These are phyloP conservation scores for Oncorhynchus kisutch DNA, from an alignment of 2,113 vertebrate genomes.

Conservation along the genomic window DNA sequence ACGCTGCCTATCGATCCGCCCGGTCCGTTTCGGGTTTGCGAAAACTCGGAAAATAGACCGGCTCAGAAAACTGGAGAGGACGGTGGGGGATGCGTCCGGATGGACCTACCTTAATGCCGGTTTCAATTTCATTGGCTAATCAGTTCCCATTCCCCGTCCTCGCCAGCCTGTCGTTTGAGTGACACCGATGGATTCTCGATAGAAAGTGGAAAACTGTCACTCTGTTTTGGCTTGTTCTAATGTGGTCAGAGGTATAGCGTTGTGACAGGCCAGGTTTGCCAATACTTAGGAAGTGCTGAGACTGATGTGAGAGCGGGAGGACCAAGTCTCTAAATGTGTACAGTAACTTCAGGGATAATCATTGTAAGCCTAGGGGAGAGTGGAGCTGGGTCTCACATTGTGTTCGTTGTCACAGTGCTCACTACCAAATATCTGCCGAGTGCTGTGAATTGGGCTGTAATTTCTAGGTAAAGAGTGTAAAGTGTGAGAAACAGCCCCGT, in stretches of 20 bases:
- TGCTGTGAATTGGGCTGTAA: no score
- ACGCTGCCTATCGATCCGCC: slow-evolving; percentile 36
- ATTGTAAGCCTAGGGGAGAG: no score
- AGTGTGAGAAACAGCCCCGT: no score
- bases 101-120: slow-evolving; percentile 27
- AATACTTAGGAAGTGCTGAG: not conserved
- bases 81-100: slow-evolving; percentile 18
- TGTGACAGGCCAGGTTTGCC: not conserved
- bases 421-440: no score
- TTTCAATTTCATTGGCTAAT: slow-evolving; percentile 38
- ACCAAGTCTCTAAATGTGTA: not conserved
- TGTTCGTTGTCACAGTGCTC: no score
- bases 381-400: no score
- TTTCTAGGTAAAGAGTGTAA: no score
- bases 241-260: not conserved
- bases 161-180: slow-evolving; percentile 15
- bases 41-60: slow-evolving; percentile 9
- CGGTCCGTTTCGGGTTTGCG: slow-evolving; percentile 31
- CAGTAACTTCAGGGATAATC: not conserved
- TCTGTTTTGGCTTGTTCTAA: not conserved
- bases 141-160: slow-evolving; percentile 13
- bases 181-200: slow-evolving; percentile 19
- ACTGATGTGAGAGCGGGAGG: not conserved
- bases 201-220: not conserved
- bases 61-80: not conserved